A percentile compares a stretch with the other conserved stretches of the same genome.
Evolutionary conservation across 2,888 invertebrate species (phyloP).

Genomic region (Rhagophthalmus giganteus): DNA sequence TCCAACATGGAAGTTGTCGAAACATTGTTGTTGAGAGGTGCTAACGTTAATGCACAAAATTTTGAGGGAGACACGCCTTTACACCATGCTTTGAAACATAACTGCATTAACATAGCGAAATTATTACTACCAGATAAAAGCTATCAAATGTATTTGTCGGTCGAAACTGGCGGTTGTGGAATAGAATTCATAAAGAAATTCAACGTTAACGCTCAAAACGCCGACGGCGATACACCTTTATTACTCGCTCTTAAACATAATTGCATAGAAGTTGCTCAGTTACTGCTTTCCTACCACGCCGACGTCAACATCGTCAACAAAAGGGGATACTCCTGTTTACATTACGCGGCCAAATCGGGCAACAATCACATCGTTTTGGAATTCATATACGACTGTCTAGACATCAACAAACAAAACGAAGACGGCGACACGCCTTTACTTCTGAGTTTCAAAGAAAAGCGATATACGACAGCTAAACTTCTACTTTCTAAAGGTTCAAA

Average conservation of each 20-base stretch:
- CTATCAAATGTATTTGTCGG: not conserved
- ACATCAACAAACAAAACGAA: not conserved
- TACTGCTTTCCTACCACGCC: not conserved
- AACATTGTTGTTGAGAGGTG: not conserved
- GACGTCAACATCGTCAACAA: not conserved
- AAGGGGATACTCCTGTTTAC: not conserved
- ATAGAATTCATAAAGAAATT: not conserved
- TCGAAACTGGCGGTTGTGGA: not conserved
- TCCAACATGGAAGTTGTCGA: not conserved
- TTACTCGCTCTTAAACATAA: not conserved
- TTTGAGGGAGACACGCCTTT: conserved; percentile 6
- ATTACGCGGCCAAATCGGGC: not conserved
- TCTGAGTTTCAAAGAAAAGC: not conserved
- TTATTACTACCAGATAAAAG: conserved; percentile 1
- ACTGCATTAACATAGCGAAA: not conserved
- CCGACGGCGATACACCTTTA: conserved; percentile 1
- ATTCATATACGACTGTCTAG: not conserved
- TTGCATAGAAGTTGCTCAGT: not conserved
- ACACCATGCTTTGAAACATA: not conserved
- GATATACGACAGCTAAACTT: not conserved
- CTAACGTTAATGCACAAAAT: not conserved
- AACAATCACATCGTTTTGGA: not conserved
- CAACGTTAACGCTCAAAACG: conserved; percentile 1
- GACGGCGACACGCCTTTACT: conserved; percentile 1
- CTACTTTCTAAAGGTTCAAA: not conserved